Base-by-base conservation (phyloP, 2,113 vertebrate genomes). In the Rhynchomys soricoides region DNA sequence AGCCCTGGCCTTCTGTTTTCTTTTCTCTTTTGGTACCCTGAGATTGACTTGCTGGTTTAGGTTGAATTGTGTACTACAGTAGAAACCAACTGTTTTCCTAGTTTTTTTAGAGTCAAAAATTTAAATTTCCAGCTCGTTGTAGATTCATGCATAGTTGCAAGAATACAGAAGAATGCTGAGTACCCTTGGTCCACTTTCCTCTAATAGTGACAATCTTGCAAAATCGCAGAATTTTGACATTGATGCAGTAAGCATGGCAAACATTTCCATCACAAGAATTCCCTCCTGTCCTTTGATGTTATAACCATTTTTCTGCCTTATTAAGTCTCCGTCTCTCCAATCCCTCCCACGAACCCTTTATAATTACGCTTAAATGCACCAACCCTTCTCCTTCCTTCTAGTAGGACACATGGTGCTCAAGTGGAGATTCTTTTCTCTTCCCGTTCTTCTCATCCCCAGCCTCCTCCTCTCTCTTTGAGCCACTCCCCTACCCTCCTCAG, bases 201-300 rank as follows among this genome's bases (percentile, higher is more conserved):
- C 5, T 50, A 68, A 1, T 22, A n/a, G 31, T 13, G 45, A 16
- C 43, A 31, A 21, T 93, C 64, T 90, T 79, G 21, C 57, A 68
- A 85, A 70, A 88, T 90, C n/a, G 74, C 57, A 93, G 8, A 45
- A 82, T 86, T 92, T 66, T 86, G 52, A 77, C 26, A 26, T 34
- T 59, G 55, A 34, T 10, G n/a, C 3, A 10, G 24, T 86, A 57
- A 93, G 29, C 29, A 73, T 37, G 13, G 45, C 93, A 43, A 64
- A 13, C 8, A 11, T 82, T 79, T 82, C 40, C 40, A 73, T 85
- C 57, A 40, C 9, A 92, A 64, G 37, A 70, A 16, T 90, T 48
- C 55, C 40, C 37, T 78, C 21, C 0, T 13, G 55, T 73, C 55
- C 16, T 75, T 73, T 57, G 3, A 66, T 45, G 26, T 16, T 78